A percentile compares a stretch with the other conserved stretches of the same genome.
Conservation (phyloP, 2,113 vertebrate genomes). For the Brachypteracias leptosomus region DNA sequence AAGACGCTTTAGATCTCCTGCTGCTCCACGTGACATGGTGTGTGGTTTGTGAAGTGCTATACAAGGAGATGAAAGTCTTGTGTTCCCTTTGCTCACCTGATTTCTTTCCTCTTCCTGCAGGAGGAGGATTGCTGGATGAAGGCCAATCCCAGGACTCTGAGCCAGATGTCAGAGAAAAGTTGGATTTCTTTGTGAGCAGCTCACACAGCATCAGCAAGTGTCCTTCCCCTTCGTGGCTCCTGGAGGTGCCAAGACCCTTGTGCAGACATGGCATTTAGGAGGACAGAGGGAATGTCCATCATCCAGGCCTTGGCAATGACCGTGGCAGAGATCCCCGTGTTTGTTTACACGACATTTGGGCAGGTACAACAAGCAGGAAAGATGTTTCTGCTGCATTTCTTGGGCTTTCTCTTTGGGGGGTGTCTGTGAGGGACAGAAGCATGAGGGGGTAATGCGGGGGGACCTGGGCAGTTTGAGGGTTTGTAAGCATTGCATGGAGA, state of each 20-base stretch:
- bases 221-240: neutral
- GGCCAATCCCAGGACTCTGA: neutral
- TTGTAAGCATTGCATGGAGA: neutral
- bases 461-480: neutral
- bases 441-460: neutral
- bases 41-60: neutral
- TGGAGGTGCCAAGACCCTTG: accelerated
- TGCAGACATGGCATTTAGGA: constrained; percentile 84
- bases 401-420: neutral
- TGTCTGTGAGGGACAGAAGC: neutral
- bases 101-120: neutral
- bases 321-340: constrained; percentile 95
- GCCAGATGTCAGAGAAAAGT: neutral
- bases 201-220: neutral
- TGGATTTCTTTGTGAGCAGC: neutral
- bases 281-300: constrained; percentile 88
- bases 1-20: neutral
- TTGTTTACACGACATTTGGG: constrained; percentile 94
- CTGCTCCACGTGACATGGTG: neutral
- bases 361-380: constrained; percentile 78
- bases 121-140: neutral
- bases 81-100: neutral
- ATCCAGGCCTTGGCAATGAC: constrained; percentile 98
- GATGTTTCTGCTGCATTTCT: neutral
- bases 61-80: neutral